Evolutionary conservation across 2,113 vertebrate genomes (phyloP), one percentile per base, ranked within the genome.

Genomic region (Antechinus stuartii): DNA sequence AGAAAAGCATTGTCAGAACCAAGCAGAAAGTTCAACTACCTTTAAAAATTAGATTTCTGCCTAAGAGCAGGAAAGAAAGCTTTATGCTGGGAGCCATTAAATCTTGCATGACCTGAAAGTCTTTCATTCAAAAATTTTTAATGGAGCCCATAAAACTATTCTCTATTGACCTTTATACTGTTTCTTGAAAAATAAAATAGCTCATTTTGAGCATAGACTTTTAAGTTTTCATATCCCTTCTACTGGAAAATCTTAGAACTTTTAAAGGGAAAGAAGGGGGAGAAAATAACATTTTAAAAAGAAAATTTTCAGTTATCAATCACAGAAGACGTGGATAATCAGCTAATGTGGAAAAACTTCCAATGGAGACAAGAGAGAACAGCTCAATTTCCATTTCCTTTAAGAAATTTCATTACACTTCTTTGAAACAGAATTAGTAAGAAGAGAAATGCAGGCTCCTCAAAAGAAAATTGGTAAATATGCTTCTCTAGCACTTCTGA

Each of bases 61-160:
- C 61, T 68, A 68, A 14, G 30, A 22, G 61, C 9, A 68, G 61
- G 12, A 68, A 68, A 68, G 61, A 68, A 68, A 68, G 61, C 61
- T 68, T 68, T 68, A 35, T 16, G 14, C 30, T 68, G 0, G 30
- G 12, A 35, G 12, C 14, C 30, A 68, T 68, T 68, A 35, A 68
- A 68, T 35, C 49, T 30, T 84, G 47, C 49, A 49, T 91, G 92
- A 76, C 91, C 91, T 91, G 53, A 55, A 55, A 68, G 93, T 92
- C 57, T 91, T 94, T 93, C 46, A 94, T 68, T 92, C 92, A 53
- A 54, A 57, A 91, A 50, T 46, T 96, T 95, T 90, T 61, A 97
- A 42, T 47, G 61, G 61, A 68, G 30, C 30, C 61, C 61, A 68
- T 68, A 68, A 61, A 68, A 12, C 61, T 35, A 68, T 68, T 68